Evolutionary conservation across 2,888 invertebrate genomes (phyloP).

Genomic region (Platypus cylindrus): DNA sequence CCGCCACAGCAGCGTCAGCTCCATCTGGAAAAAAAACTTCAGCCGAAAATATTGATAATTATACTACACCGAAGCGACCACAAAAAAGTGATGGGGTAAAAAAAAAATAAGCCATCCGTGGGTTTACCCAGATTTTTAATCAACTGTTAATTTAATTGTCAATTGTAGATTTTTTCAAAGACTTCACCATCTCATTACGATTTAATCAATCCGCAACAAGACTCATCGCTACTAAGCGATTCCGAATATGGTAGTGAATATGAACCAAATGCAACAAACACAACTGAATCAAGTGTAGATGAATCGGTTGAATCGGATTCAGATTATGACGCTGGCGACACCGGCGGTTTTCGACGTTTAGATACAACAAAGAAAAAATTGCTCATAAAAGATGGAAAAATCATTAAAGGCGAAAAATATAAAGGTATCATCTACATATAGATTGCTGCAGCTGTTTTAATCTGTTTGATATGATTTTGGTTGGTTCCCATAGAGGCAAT

Average conservation of each 20-base stretch:
- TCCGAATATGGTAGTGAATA: conserved; percentile 33
- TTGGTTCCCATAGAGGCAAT: conserved; percentile 20
- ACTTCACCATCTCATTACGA: conserved; percentile 10
- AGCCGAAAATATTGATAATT: no score
- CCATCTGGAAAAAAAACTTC: no score
- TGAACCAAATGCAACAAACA: conserved; percentile 26
- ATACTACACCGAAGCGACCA: no score
- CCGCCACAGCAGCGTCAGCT: no score
- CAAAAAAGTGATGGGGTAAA: no score
- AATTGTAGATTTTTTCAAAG: conserved; percentile 7
- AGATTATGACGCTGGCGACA: conserved; percentile 32
- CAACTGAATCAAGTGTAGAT: conserved; percentile 27
- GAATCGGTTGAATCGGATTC: conserved; percentile 31
- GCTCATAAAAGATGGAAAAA: conserved; percentile 51
- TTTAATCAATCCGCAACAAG: conserved; percentile 9
- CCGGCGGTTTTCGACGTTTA: conserved; percentile 40
- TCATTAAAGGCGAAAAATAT: conserved; percentile 54
- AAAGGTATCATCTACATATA: conserved; percentile 27
- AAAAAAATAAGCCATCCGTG: no score
- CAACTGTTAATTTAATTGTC: no score
- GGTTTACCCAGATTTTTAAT: no score
- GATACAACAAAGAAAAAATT: conserved; percentile 56
- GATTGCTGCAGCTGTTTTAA: no score
- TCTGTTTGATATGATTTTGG: not conserved
- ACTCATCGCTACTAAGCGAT: conserved; percentile 27